These are phyloP conservation scores for Martes martes DNA, from an alignment of 2,113 vertebrate genomes.

Conservation along the genomic window DNA sequence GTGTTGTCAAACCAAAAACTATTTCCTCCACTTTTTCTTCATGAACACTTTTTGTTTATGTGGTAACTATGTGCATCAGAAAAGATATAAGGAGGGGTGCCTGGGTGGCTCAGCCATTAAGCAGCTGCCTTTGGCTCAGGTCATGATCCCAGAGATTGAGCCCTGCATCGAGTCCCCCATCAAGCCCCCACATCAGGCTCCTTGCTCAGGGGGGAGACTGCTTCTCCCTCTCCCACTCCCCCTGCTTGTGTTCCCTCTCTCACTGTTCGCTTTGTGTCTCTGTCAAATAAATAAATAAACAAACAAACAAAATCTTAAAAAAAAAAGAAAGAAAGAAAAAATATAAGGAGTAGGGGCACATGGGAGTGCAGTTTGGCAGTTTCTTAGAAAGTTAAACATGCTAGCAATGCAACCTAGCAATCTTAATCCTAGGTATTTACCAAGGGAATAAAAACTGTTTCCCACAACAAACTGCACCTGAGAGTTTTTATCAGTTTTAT, in stretches of 20 bases:
- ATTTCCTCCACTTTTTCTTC: background rate
- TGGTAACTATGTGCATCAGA: background rate
- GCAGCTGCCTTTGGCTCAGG: too few relatives aligned
- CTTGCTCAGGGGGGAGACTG: too few relatives aligned
- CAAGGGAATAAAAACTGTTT: constrained; percentile 17
- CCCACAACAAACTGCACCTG: background rate
- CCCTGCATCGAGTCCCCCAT: too few relatives aligned
- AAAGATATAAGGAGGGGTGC: background rate
- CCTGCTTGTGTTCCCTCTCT: too few relatives aligned
- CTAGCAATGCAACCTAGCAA: background rate
- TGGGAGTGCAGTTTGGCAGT: background rate
- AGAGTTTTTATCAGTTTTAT: background rate
- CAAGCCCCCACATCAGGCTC: too few relatives aligned
- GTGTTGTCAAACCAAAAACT: background rate
- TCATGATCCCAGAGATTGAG: too few relatives aligned
- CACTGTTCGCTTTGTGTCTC: too few relatives aligned
- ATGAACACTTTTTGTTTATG: background rate
- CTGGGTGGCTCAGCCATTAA: too few relatives aligned
- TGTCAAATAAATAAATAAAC: too few relatives aligned
- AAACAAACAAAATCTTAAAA: too few relatives aligned
- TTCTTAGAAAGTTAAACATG: constrained; percentile 22
- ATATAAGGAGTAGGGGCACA: background rate
- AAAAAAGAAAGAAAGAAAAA: background rate
- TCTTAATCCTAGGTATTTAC: background rate
- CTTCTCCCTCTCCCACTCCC: too few relatives aligned